Evolutionary conservation across 2,797 vertebrate genomes (phyloP).

Genomic region (Danio choprae): DNA sequence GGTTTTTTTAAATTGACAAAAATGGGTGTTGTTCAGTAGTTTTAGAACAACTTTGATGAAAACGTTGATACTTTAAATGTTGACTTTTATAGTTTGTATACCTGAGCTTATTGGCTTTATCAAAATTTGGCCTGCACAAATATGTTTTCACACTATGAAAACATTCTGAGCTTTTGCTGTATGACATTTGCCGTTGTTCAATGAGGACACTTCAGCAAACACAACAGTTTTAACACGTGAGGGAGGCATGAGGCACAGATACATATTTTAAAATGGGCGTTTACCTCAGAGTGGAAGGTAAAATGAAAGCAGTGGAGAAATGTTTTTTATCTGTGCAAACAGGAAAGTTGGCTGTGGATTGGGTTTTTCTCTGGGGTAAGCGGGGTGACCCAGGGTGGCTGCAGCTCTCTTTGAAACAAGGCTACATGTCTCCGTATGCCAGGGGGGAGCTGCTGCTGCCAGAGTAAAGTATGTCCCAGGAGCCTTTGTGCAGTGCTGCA

Average conservation of each 20-base stretch:
- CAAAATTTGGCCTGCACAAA: not conserved
- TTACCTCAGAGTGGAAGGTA: not conserved
- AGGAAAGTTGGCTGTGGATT: not conserved
- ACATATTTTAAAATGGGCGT: not conserved
- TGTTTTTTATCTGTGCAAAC: not conserved
- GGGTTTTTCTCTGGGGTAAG: conserved; percentile 10
- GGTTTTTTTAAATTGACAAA: too few species aligned
- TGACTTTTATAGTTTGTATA: too few species aligned
- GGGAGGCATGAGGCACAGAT: conserved; percentile 3
- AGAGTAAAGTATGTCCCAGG: not conserved
- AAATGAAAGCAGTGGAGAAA: conserved; percentile 8
- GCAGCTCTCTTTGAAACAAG: not conserved
- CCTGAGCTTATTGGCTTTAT: too few species aligned
- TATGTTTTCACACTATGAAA: not conserved
- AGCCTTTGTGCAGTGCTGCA: not conserved
- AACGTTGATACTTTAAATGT: too few species aligned
- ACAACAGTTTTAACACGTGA: not conserved
- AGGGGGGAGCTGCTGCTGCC: not conserved
- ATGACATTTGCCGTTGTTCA: conserved; percentile 18
- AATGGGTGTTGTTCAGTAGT: too few species aligned
- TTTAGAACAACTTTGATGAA: too few species aligned
- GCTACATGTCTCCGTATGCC: not conserved
- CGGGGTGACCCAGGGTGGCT: not conserved
- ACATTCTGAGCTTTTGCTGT: not conserved
- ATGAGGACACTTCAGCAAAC: not conserved